A percentile compares a stretch with the other conserved stretches of the same genome.
phyloP scores from a whole-genome alignment of 2,888 invertebrate species.

The Drosophila limbata region DNA sequence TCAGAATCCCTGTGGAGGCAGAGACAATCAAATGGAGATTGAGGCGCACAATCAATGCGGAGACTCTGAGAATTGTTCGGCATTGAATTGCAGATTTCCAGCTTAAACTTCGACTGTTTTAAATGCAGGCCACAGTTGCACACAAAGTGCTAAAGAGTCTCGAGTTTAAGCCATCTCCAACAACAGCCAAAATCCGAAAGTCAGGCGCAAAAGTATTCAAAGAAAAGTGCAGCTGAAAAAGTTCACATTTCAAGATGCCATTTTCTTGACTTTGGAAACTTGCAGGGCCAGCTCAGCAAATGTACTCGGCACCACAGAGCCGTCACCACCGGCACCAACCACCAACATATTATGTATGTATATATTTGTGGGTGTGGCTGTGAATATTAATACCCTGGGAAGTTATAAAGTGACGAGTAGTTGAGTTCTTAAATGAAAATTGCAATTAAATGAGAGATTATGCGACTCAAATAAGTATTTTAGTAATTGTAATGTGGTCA shows the following conservation, averaged over 20 bases:
- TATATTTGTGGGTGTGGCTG: constrained; percentile 33
- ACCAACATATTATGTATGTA: constrained; percentile 26
- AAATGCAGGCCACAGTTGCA: constrained; percentile 67
- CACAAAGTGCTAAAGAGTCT: constrained; percentile 50
- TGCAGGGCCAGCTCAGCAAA: constrained; percentile 62
- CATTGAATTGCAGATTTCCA: constrained; percentile 77
- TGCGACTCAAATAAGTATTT: too few relatives aligned
- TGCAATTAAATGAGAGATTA: not conserved
- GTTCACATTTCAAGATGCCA: constrained; percentile 81
- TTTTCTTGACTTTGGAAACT: constrained; percentile 69
- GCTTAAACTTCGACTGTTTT: constrained; percentile 64
- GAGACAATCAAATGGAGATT: constrained; percentile 58
- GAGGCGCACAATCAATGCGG: constrained; percentile 44
- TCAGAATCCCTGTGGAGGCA: not conserved
- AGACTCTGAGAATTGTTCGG: constrained; percentile 50
- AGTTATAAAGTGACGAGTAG: not conserved
- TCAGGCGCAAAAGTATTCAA: constrained; percentile 77
- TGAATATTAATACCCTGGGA: constrained; percentile 50
- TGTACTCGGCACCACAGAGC: constrained; percentile 49
- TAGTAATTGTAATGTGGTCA: too few relatives aligned
- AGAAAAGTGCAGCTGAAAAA: constrained; percentile 79
- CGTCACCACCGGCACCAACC: constrained; percentile 23
- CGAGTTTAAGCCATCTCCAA: constrained; percentile 36
- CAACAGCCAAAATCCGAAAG: constrained; percentile 61
- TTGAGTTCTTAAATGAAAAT: not conserved